These are phyloP conservation scores for Denticeps clupeoides DNA, from an alignment of 2,797 vertebrate genomes.

Conservation along the genomic window DNA sequence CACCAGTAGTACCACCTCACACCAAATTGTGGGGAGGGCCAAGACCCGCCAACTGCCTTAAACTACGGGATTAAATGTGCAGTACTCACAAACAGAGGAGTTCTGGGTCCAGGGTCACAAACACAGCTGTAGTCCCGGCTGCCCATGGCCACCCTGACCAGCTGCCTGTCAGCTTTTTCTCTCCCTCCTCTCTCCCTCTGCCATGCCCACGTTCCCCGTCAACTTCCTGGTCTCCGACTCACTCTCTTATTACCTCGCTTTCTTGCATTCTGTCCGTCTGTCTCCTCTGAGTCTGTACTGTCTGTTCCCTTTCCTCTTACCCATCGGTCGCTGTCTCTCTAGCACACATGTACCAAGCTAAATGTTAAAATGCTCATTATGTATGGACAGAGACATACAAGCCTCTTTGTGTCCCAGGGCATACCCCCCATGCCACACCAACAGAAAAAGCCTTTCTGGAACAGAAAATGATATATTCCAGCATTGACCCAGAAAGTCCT, in stretches of 20 bases:
- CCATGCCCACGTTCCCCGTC: neutral
- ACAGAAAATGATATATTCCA: constrained; percentile 19
- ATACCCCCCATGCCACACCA: constrained; percentile 2
- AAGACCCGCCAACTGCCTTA: too few species aligned
- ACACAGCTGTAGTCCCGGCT: constrained; percentile 7
- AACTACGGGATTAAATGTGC: too few species aligned
- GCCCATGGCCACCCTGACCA: neutral
- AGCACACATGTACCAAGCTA: constrained; percentile 2
- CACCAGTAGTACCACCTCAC: too few species aligned
- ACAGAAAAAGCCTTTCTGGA: constrained; percentile 21
- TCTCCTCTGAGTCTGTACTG: constrained; percentile 9
- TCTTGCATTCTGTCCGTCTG: neutral
- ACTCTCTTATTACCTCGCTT: too few species aligned
- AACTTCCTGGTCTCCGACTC: too few species aligned
- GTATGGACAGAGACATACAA: constrained; percentile 9
- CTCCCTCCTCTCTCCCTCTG: neutral
- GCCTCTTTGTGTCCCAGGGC: neutral
- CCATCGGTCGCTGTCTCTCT: too few species aligned
- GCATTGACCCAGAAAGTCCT: constrained; percentile 17
- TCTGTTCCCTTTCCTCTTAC: neutral
- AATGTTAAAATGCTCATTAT: constrained; percentile 1
- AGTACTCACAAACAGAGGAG: constrained; percentile 19
- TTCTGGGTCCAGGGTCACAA: constrained; percentile 7
- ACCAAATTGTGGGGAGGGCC: too few species aligned
- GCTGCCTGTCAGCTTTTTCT: constrained; percentile 10